Conservation (phyloP, 1,140 invertebrate species). For the Globodera ellingtonae region DNA sequence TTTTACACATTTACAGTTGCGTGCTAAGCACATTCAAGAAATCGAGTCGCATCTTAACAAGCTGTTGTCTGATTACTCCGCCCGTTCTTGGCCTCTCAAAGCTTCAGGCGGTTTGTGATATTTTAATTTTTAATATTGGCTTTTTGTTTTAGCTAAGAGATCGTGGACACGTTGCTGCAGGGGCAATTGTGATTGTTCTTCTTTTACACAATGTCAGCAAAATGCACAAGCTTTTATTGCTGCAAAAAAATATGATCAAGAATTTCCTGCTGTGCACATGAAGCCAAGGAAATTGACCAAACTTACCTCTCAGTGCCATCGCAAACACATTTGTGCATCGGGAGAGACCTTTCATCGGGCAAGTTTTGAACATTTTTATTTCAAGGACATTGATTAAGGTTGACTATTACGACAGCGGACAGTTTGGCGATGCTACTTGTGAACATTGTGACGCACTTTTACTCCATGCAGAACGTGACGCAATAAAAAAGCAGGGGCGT, state of each 20-base stretch:
- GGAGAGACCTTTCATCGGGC: background rate
- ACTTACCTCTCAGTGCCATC: background rate
- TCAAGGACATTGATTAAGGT: background rate
- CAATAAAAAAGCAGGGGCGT: background rate
- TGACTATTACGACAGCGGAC: slow-evolving; percentile 8
- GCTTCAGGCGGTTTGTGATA: background rate
- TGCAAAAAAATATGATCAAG: background rate
- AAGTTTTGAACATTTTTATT: background rate
- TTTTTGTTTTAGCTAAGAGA: background rate
- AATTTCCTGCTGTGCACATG: background rate
- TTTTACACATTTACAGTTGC: background rate
- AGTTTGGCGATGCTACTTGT: slow-evolving; percentile 12
- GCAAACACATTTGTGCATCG: background rate
- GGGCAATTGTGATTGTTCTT: background rate
- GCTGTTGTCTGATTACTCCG: background rate
- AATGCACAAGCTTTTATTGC: background rate
- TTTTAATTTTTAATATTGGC: background rate
- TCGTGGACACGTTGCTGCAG: background rate
- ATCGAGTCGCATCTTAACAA: background rate
- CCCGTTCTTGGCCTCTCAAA: background rate
- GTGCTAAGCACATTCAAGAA: background rate
- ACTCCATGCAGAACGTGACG: background rate
- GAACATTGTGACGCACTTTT: slow-evolving; percentile 1
- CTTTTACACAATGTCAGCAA: background rate
- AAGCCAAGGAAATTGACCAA: background rate